These are phyloP conservation scores for Vanessa cardui DNA, from an alignment of 2,888 invertebrate species.

Conservation along the genomic window DNA sequence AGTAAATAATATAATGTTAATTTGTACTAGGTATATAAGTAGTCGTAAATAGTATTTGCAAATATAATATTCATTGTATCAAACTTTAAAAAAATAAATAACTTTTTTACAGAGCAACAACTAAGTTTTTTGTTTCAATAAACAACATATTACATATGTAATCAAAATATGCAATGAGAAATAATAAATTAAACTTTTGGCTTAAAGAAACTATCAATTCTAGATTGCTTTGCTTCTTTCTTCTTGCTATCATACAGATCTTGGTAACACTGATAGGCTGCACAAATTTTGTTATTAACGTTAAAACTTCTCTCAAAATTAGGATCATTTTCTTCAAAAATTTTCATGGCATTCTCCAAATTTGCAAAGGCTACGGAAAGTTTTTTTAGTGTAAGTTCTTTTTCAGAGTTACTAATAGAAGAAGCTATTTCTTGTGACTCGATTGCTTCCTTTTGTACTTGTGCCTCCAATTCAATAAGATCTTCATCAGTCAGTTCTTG, in stretches of 20 bases:
- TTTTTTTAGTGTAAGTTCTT: conserved; percentile 39
- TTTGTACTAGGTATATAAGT: too few relatives aligned
- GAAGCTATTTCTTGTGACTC: conserved; percentile 36
- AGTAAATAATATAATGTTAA: too few relatives aligned
- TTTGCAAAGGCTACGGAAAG: conserved; percentile 39
- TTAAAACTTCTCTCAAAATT: conserved; percentile 38
- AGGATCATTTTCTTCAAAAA: conserved; percentile 37
- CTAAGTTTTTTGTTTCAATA: too few relatives aligned
- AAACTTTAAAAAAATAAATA: too few relatives aligned
- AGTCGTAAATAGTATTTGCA: too few relatives aligned
- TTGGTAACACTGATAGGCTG: conserved; percentile 31
- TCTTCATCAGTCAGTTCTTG: conserved; percentile 31
- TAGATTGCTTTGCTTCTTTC: conserved; percentile 18
- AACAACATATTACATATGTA: too few relatives aligned
- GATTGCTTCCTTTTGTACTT: conserved; percentile 14
- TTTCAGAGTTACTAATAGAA: conserved; percentile 38
- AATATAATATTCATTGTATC: too few relatives aligned
- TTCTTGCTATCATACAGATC: conserved; percentile 35
- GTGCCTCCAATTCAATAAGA: conserved; percentile 19
- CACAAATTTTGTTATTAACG: conserved; percentile 31
- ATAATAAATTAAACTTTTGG: too few relatives aligned
- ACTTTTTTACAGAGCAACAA: too few relatives aligned
- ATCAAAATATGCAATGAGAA: too few relatives aligned
- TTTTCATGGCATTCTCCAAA: conserved; percentile 38
- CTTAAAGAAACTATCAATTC: too few relatives aligned